Evolutionary conservation across 2,113 vertebrate genomes (phyloP), one percentile per base, ranked within the genome.

Genomic region (Enhydra lutris): DNA sequence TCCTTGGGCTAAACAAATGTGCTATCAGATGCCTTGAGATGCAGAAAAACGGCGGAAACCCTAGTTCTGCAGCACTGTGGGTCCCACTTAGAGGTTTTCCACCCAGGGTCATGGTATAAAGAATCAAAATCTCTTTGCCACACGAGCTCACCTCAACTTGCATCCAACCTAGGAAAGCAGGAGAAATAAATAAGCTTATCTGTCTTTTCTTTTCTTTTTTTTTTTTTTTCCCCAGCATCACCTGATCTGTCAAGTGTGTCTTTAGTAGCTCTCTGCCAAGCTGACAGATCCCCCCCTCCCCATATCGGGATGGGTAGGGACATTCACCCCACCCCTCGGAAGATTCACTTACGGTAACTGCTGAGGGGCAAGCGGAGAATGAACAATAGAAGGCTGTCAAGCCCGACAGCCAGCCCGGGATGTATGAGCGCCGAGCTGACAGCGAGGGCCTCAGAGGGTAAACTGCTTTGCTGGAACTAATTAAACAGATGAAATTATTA

Each of bases 401-500:
- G 98, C 98, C 99, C 98, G 99, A 99, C 99, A 99, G 99, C 99
- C 98, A 99, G 99, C 99, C 99, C 99, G 97, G 99, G 99, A 99
- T 99, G 99, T 98, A 98, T 99, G 99, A 98, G 99, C 98, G 98
- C 98, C 93, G 98, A 98, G 98, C 99, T 99, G 99, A 99, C 99
- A 99, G 99, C 98, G 84, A 99, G 99, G 99, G 99, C 99, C 99
- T 99, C 99, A 98, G 99, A 99, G 99, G 99, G 99, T 99, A 99
- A 99, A 99, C 99, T 99, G 99, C 99, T 99, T 99, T 99, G 99
- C 99, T 99, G 99, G 99, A 99, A 99, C 99, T 99, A 99, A 99
- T 99, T 99, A 99, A 99, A 99, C 99, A 99, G 99, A 99, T 99
- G 99, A 99, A 99, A 99, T 99, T 99, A 99, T 99, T 99, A 99